A percentile compares a stretch with the other conserved stretches of the same genome.
Conservation (phyloP, 2,888 invertebrate species). For the Cheilosia vulpina region DNA sequence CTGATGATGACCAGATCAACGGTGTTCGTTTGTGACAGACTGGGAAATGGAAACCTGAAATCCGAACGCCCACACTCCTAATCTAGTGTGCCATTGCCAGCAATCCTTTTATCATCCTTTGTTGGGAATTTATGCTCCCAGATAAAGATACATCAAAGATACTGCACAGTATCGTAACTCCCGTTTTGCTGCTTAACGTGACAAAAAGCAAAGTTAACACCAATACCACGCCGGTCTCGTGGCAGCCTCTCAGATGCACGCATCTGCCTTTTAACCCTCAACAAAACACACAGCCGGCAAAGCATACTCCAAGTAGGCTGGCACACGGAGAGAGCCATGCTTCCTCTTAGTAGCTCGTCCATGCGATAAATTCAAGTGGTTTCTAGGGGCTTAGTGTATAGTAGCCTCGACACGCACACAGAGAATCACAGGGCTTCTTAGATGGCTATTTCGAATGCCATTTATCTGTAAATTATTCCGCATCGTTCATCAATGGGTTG, state of each 20-base stretch:
- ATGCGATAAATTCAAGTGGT: conserved; percentile 43
- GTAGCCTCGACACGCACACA: conserved; percentile 2
- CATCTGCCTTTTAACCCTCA: conserved; percentile 27
- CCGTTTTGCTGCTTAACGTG: conserved; percentile 35
- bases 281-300: neutral
- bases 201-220: conserved; percentile 56
- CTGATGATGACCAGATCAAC: conserved; percentile 14
- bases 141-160: conserved; percentile 38
- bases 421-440: conserved; percentile 46
- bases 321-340: neutral
- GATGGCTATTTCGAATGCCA: conserved; percentile 50
- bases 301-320: conserved; percentile 5
- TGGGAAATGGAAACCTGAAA: conserved; percentile 12
- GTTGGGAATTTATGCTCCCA: conserved; percentile 32
- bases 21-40: neutral
- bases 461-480: conserved; percentile 67
- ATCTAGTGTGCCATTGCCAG: conserved; percentile 37
- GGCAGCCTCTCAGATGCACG: neutral
- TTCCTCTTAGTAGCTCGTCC: conserved; percentile 40
- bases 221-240: conserved; percentile 18
- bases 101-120: conserved; percentile 31
- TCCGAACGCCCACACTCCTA: conserved; percentile 5
- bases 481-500: conserved; percentile 44
- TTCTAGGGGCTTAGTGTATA: conserved; percentile 17
- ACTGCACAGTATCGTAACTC: conserved; percentile 31